Evolutionary conservation across 2,113 vertebrate genomes (phyloP).

Genomic region (Chascanopsetta lugubris): DNA sequence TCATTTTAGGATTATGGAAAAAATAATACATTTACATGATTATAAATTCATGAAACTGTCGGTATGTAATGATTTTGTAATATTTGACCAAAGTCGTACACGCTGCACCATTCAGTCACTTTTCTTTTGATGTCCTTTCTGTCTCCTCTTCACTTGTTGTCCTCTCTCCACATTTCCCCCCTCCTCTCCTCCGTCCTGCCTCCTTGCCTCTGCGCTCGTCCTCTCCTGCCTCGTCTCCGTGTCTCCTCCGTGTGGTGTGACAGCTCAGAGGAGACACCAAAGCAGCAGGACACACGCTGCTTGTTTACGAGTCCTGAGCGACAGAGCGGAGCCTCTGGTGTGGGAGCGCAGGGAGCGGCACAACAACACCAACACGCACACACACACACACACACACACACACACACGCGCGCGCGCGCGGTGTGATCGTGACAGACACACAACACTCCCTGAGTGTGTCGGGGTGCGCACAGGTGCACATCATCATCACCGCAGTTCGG

Average conservation of each 20-base stretch:
- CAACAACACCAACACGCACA: constrained; percentile 40
- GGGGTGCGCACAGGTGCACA: constrained; percentile 4
- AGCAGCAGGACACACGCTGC: constrained; percentile 64
- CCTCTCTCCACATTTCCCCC: too few species aligned
- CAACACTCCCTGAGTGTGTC: constrained; percentile 35
- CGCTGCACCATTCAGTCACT: too few species aligned
- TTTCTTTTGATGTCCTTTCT: too few species aligned
- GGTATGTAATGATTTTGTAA: too few species aligned
- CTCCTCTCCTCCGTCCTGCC: constrained; percentile 3
- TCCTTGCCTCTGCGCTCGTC: too few species aligned
- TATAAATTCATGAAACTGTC: too few species aligned
- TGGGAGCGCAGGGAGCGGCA: constrained; percentile 43
- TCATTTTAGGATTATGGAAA: too few species aligned
- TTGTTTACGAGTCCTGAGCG: constrained; percentile 62
- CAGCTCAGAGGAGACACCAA: constrained; percentile 62
- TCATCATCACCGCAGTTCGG: too few species aligned
- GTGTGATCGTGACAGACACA: constrained; percentile 30
- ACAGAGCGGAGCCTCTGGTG: constrained; percentile 48
- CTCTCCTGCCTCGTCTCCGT: constrained; percentile 23
- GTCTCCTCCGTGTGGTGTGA: constrained; percentile 20
- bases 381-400: constrained; percentile 38
- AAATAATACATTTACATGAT: too few species aligned
- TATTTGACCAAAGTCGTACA: too few species aligned
- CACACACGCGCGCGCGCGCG: too few species aligned
- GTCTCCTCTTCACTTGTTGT: too few species aligned